A percentile compares a stretch with the other conserved stretches of the same genome.
phyloP scores from a whole-genome alignment of 2,113 vertebrate genomes.

The Calidris pugnax region DNA sequence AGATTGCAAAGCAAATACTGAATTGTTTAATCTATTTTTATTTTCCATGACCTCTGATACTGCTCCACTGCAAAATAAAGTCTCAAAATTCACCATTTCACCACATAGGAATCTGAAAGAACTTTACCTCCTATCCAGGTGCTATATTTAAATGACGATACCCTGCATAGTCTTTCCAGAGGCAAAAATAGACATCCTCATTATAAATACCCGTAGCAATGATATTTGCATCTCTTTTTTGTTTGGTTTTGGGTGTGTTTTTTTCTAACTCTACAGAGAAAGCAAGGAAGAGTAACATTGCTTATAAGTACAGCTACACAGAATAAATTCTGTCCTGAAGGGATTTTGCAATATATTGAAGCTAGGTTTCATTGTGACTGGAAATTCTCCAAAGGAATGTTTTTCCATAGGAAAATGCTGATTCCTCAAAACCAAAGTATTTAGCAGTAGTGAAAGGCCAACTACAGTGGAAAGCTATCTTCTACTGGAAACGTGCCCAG shows the following conservation, averaged over 20 bases:
- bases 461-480: not conserved
- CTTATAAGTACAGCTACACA: not conserved
- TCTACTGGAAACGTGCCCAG: not conserved
- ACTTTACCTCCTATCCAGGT: not conserved
- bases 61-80: not conserved
- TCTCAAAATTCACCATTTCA: not conserved
- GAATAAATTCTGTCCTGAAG: not conserved
- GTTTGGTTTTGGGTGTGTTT: not conserved
- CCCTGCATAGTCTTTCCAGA: not conserved
- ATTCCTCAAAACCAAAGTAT: not conserved
- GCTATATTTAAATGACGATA: not conserved
- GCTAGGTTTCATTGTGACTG: not conserved
- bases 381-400: slow-evolving; percentile 42
- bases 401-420: slow-evolving; percentile 63
- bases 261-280: not conserved
- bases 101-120: not conserved
- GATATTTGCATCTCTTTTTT: not conserved
- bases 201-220: not conserved
- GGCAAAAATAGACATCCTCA: not conserved
- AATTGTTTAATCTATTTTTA: slow-evolving; percentile 13
- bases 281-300: not conserved
- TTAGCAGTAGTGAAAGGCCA: not conserved
- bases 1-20: not conserved
- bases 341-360: slow-evolving; percentile 3
- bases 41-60: not conserved